Conservation (phyloP, 92 coral and sea anemone genomes). For the Siderastrea radians region DNA sequence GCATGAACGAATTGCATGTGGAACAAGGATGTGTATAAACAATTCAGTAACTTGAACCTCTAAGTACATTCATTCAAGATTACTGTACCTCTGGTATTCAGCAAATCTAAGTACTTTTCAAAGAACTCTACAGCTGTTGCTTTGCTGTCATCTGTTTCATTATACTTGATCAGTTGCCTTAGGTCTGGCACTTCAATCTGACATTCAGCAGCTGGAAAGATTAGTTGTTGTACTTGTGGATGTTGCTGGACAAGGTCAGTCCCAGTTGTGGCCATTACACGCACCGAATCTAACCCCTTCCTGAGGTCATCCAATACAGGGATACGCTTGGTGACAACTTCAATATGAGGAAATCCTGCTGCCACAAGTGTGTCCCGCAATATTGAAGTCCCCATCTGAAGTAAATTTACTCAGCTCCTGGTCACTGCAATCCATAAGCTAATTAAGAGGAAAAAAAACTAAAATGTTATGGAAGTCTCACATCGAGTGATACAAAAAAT, state of each 20-base stretch:
- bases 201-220: conserved; percentile 45
- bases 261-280: conserved; percentile 45
- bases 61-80: neutral
- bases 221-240: conserved; percentile 18
- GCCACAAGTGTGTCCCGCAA: conserved; percentile 42
- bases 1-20: too few relatives aligned
- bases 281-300: conserved; percentile 43
- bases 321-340: conserved; percentile 40
- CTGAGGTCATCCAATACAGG: conserved; percentile 57
- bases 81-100: conserved; percentile 45
- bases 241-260: conserved; percentile 42
- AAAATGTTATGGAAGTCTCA: too few relatives aligned
- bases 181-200: conserved; percentile 16
- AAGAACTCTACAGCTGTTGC: conserved; percentile 18
- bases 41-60: neutral
- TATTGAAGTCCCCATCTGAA: conserved; percentile 29
- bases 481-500: too few relatives aligned
- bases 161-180: conserved; percentile 20
- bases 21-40: conserved; percentile 10
- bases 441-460: conserved; percentile 3
- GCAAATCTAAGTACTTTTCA: conserved; percentile 41
- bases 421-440: conserved; percentile 37
- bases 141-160: conserved; percentile 20
- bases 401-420: conserved; percentile 34
- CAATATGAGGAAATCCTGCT: conserved; percentile 62